Conservation (phyloP, 2,888 invertebrate genomes). For the Nebria salina region DNA sequence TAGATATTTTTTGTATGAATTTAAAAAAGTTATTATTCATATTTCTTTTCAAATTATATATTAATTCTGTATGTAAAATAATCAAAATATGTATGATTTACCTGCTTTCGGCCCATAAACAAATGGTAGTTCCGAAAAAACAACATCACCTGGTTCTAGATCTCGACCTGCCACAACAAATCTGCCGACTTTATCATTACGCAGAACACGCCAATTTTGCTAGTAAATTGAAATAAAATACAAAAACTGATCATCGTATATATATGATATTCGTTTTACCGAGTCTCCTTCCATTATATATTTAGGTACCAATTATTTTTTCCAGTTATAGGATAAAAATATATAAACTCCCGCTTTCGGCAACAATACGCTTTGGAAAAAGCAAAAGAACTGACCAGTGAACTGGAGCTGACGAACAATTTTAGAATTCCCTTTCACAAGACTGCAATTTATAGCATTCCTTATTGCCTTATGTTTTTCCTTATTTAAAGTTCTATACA, state of each 20-base stretch:
- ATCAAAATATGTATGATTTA: constrained; percentile 47
- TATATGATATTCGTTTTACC: constrained; percentile 20
- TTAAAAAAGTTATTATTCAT: too few relatives aligned
- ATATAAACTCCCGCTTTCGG: not conserved
- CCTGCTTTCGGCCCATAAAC: constrained; percentile 82
- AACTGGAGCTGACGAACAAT: not conserved
- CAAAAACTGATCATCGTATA: not conserved
- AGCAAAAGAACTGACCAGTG: constrained; percentile 3
- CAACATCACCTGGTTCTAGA: constrained; percentile 75
- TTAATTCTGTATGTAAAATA: too few relatives aligned
- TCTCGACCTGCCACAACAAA: constrained; percentile 74
- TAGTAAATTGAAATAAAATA: constrained; percentile 6
- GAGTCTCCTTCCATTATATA: constrained; percentile 32
- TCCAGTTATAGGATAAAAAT: not conserved
- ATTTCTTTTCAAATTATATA: too few relatives aligned
- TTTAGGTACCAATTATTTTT: not conserved
- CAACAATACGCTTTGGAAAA: constrained; percentile 7
- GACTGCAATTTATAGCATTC: constrained; percentile 28
- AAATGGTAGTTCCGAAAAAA: constrained; percentile 78
- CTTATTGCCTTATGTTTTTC: constrained; percentile 20
- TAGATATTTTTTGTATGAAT: too few relatives aligned
- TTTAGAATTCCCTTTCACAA: constrained; percentile 18
- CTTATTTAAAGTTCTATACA: not conserved
- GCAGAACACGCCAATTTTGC: constrained; percentile 32
- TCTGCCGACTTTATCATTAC: constrained; percentile 74